phyloP scores from a whole-genome alignment of 2,797 vertebrate species.

The Bradypus variegatus region DNA sequence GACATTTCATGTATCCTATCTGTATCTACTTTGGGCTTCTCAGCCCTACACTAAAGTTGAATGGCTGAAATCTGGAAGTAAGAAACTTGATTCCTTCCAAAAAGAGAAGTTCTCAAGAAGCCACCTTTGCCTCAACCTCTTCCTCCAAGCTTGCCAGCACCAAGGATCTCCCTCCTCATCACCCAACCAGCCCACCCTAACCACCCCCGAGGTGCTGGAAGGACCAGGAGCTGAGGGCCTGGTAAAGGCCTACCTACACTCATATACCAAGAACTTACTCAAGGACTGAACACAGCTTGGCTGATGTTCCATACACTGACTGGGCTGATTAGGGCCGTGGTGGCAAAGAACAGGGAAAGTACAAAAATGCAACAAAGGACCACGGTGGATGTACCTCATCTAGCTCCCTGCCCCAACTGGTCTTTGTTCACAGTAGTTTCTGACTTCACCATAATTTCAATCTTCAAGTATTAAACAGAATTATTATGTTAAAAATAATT shows the following conservation, averaged over 20 bases:
- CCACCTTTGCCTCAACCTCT: background rate
- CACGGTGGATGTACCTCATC: accelerated
- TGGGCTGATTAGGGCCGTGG: background rate
- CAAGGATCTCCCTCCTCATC: background rate
- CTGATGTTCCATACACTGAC: background rate
- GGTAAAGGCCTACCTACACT: background rate
- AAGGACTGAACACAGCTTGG: background rate
- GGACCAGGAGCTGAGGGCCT: background rate
- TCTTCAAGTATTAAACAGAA: background rate
- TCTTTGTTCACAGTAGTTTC: background rate
- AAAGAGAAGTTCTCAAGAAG: slow-evolving; percentile 5
- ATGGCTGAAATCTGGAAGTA: background rate
- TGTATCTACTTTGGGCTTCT: background rate
- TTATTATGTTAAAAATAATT: background rate
- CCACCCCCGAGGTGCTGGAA: background rate
- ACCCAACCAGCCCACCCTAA: too few species aligned
- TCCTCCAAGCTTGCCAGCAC: background rate
- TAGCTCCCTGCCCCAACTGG: background rate
- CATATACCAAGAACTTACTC: background rate
- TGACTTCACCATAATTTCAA: background rate
- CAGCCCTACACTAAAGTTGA: background rate
- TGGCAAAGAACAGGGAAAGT: background rate
- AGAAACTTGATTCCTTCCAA: background rate
- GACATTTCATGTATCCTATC: background rate
- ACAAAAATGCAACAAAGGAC: background rate